Evolutionary conservation across 2,888 invertebrate genomes (phyloP).

Genomic region (Lasioglossum morio): DNA sequence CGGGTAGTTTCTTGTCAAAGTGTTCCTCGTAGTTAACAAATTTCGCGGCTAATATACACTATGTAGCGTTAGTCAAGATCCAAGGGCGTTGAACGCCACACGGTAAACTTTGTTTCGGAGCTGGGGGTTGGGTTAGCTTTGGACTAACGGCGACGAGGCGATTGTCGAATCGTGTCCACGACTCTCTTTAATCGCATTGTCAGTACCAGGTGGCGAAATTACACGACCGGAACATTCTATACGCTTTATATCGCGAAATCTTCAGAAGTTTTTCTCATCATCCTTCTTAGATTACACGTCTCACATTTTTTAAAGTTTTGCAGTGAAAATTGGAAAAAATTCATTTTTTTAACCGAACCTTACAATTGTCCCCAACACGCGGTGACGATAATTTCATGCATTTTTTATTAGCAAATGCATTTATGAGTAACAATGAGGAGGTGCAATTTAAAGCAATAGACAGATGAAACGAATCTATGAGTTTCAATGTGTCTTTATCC

Average conservation of each 20-base stretch:
- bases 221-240: not conserved
- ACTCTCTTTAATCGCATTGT: not conserved
- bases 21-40: conserved; percentile 18
- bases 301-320: not conserved
- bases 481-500: too few species aligned
- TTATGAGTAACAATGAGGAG: not conserved
- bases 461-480: too few species aligned
- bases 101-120: conserved; percentile 5
- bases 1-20: conserved; percentile 17
- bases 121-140: not conserved
- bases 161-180: not conserved
- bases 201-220: not conserved
- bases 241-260: not conserved
- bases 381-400: not conserved
- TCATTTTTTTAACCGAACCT: not conserved
- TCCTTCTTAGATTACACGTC: not conserved
- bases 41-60: conserved; percentile 7
- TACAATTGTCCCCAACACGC: not conserved
- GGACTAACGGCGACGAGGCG: not conserved
- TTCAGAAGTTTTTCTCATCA: not conserved
- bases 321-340: not conserved
- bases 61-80: not conserved
- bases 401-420: not conserved
- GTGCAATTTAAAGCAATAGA: not conserved
- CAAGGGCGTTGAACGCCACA: not conserved